A percentile compares a stretch with the other conserved stretches of the same genome.
These are phyloP conservation scores for Tenthredo scrophulariae DNA, from an alignment of 2,888 invertebrate species.

Conservation along the genomic window DNA sequence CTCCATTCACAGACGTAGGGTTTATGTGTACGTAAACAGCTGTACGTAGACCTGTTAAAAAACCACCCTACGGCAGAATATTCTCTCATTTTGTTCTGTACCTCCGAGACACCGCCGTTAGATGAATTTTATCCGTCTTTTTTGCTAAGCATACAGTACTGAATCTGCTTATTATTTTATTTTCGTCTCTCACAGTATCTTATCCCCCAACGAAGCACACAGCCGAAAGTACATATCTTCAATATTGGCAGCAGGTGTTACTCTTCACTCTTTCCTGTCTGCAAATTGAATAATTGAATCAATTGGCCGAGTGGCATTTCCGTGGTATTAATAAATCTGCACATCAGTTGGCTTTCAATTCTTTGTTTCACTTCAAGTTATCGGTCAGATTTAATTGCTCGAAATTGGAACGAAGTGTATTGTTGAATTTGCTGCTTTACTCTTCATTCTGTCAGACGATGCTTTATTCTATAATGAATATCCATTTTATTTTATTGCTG, in stretches of 20 bases:
- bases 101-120: conserved; percentile 34
- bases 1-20: not conserved
- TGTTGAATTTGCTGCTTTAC: not conserved
- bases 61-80: conserved; percentile 8
- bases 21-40: conserved; percentile 16
- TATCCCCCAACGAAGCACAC: not conserved
- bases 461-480: not conserved
- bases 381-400: not conserved
- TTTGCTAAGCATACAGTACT: conserved; percentile 15
- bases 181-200: conserved; percentile 11
- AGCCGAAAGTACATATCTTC: not conserved
- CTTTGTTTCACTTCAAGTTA: not conserved
- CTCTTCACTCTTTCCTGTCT: not conserved
- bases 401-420: not conserved
- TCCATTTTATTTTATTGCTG: not conserved
- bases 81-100: not conserved
- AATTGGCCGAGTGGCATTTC: not conserved
- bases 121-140: conserved; percentile 28
- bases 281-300: not conserved
- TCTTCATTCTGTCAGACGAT: not conserved
- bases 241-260: not conserved
- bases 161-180: conserved; percentile 22
- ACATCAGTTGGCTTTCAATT: conserved; percentile 5
- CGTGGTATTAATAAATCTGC: not conserved
- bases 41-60: conserved; percentile 11